phyloP scores from a whole-genome alignment of 2,888 invertebrate species.

The Epistrophe grossulariae region DNA sequence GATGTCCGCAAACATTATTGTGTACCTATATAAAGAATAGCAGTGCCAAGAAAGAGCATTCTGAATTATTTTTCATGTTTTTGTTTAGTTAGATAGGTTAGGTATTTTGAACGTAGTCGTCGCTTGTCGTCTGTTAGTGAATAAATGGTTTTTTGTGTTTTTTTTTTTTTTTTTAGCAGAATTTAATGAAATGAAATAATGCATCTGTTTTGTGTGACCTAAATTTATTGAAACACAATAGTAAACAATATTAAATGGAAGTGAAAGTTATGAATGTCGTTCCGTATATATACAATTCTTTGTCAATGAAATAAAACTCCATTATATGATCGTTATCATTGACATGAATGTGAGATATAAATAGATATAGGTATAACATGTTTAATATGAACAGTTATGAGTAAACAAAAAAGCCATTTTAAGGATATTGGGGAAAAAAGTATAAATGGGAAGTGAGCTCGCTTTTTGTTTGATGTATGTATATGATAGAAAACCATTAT shows the following conservation, averaged over 20 bases:
- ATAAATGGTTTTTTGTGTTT: not conserved
- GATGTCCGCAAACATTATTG: not conserved
- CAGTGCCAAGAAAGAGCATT: conserved; percentile 22
- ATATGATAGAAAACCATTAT: too few species aligned
- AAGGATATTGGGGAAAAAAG: too few species aligned
- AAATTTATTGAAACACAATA: conserved; percentile 25
- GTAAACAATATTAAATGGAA: not conserved
- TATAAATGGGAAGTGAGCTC: too few species aligned
- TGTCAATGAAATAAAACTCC: conserved; percentile 5
- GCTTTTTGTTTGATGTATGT: too few species aligned
- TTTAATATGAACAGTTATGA: not conserved
- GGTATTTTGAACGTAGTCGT: too few species aligned
- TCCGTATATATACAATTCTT: not conserved
- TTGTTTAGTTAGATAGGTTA: conserved; percentile 1
- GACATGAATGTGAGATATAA: not conserved
- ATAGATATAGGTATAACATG: not conserved
- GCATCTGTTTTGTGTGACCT: conserved; percentile 37
- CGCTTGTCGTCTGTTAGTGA: conserved; percentile 7
- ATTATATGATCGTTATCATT: conserved; percentile 16
- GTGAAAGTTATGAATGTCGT: not conserved
- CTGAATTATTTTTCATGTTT: not conserved
- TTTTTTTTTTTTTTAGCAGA: not conserved
- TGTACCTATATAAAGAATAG: not conserved
- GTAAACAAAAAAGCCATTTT: not conserved
- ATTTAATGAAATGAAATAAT: conserved; percentile 21